A percentile compares a stretch with the other conserved stretches of the same genome.
phyloP scores from a whole-genome alignment of 2,888 invertebrate species.

The Lithophane ornitopus region DNA sequence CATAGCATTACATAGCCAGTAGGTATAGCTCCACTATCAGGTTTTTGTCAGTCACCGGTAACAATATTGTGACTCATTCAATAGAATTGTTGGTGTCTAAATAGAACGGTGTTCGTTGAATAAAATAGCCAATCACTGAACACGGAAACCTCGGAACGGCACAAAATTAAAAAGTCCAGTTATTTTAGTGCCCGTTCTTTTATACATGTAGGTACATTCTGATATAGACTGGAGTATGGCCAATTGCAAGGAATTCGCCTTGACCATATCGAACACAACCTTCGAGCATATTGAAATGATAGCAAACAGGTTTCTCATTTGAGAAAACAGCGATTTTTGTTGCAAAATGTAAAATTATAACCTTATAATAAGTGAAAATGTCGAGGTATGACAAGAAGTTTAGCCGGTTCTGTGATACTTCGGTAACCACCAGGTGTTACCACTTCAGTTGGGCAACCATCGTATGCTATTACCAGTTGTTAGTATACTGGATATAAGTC shows the following conservation, averaged over 20 bases:
- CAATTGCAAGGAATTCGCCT: slow-evolving; percentile 81
- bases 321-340: slow-evolving; percentile 43
- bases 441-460: slow-evolving; percentile 54
- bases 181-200: slow-evolving; percentile 71
- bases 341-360: slow-evolving; percentile 33
- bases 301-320: slow-evolving; percentile 76
- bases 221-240: slow-evolving; percentile 74
- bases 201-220: slow-evolving; percentile 57
- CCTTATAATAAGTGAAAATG: slow-evolving; percentile 10
- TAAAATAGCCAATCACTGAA: slow-evolving; percentile 75
- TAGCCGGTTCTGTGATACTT: slow-evolving; percentile 19
- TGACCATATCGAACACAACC: slow-evolving; percentile 84
- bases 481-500: slow-evolving; percentile 68
- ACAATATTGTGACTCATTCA: slow-evolving; percentile 81
- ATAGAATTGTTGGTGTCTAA: slow-evolving; percentile 77
- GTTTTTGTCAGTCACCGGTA: slow-evolving; percentile 79
- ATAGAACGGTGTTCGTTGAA: slow-evolving; percentile 75
- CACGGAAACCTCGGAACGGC: slow-evolving; percentile 70
- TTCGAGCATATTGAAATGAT: slow-evolving; percentile 79
- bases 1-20: slow-evolving; percentile 59
- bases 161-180: slow-evolving; percentile 67
- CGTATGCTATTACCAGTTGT: slow-evolving; percentile 63
- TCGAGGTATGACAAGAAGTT: slow-evolving; percentile 23
- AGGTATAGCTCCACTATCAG: slow-evolving; percentile 71
- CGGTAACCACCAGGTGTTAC: slow-evolving; percentile 48